A percentile compares a stretch with the other conserved stretches of the same genome.
These are phyloP conservation scores for Caenorhabditis latens DNA, from an alignment of 1,140 invertebrate species.

Conservation along the genomic window DNA sequence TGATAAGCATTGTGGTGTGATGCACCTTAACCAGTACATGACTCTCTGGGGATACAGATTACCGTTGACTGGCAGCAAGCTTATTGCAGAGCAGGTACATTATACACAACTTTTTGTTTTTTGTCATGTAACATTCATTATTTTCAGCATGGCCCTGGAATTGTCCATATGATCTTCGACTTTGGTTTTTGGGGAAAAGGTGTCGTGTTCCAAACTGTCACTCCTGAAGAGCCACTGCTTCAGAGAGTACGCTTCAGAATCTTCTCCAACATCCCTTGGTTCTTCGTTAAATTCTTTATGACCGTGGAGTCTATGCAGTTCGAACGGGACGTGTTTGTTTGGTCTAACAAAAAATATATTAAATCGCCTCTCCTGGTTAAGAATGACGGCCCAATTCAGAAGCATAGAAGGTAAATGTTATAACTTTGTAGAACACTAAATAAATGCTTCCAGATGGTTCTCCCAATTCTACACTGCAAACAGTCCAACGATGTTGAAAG, in stretches of 20 bases:
- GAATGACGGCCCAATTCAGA: constrained; percentile 84
- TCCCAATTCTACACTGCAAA: constrained; percentile 88
- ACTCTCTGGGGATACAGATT: constrained; percentile 80
- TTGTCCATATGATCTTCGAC: constrained; percentile 83
- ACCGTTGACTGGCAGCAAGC: constrained; percentile 80
- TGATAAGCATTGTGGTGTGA: constrained; percentile 81
- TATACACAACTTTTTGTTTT: constrained; percentile 42
- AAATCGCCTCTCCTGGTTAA: constrained; percentile 84
- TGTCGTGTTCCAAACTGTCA: constrained; percentile 85
- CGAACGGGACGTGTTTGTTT: constrained; percentile 87
- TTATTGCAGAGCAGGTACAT: constrained; percentile 81
- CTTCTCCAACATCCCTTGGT: constrained; percentile 81
- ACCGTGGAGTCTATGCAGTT: constrained; percentile 85
- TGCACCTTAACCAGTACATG: constrained; percentile 81
- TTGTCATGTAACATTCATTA: not conserved
- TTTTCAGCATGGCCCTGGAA: constrained; percentile 85
- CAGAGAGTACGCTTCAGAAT: constrained; percentile 86
- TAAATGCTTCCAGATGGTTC: constrained; percentile 82
- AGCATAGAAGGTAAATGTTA: constrained; percentile 81
- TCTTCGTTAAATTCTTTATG: constrained; percentile 83
- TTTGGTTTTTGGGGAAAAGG: constrained; percentile 82
- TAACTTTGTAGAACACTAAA: not conserved
- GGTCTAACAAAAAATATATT: constrained; percentile 88
- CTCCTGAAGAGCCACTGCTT: constrained; percentile 85
- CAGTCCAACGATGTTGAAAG: constrained; percentile 80